Conservation (phyloP, 2,888 invertebrate species). For the Sepiola atlantica region DNA sequence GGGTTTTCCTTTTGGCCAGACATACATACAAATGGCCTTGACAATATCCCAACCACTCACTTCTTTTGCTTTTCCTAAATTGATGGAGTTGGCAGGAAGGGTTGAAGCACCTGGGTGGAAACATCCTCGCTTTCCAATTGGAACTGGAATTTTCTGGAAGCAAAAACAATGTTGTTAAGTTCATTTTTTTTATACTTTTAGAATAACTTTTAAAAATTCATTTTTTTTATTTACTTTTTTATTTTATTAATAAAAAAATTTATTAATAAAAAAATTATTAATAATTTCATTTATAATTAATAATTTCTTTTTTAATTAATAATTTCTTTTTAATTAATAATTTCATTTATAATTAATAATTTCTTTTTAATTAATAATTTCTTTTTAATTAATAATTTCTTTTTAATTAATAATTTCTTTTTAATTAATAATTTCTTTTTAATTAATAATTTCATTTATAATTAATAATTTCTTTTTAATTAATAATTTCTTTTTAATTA, state of each 20-base stretch:
- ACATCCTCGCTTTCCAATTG: constrained; percentile 81
- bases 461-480: too few relatives aligned
- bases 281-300: neutral
- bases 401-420: too few relatives aligned
- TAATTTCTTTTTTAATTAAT: neutral
- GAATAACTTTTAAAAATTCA: neutral
- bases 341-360: too few relatives aligned
- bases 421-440: too few relatives aligned
- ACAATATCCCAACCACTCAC: constrained; percentile 85
- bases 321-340: neutral
- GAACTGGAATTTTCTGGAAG: neutral
- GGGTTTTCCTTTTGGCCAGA: constrained; percentile 94
- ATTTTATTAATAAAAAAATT: too few relatives aligned
- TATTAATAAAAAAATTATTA: too few relatives aligned
- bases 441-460: too few relatives aligned
- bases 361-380: too few relatives aligned
- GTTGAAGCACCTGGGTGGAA: constrained; percentile 91
- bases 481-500: too few relatives aligned
- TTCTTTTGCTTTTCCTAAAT: constrained; percentile 49
- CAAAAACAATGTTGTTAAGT: neutral
- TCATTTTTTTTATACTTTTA: neutral
- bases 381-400: too few relatives aligned
- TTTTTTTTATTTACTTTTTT: too few relatives aligned
- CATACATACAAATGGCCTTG: constrained; percentile 89
- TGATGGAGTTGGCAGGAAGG: constrained; percentile 75